phyloP scores from a whole-genome alignment of 2,113 vertebrate genomes.

The human (Homo sapiens) region GRCh38 chr1:177596001-177596500 shows the following conservation, averaged over 20 bases:
- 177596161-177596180: not conserved
- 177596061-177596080: not conserved
- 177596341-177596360: not conserved
- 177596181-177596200: not conserved
- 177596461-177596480: not conserved
- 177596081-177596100: not conserved
- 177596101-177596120: not conserved
- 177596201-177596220: not conserved
- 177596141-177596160: not conserved
- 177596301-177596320: not conserved
- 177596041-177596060: not conserved
- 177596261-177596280: constrained; percentile 16
- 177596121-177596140: not conserved
- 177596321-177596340: not conserved
- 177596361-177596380: not conserved
- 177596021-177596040: not conserved
- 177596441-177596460: constrained; percentile 7
- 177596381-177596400: not conserved
- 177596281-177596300: not conserved
- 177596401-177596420: not conserved
- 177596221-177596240: not conserved
- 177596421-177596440: not conserved
- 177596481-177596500: constrained; percentile 60
- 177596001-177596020: not conserved
- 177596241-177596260: constrained; percentile 20